Evolutionary conservation across 2,113 vertebrate species (phyloP).

Genomic region (Ancistrus triradiatus): DNA sequence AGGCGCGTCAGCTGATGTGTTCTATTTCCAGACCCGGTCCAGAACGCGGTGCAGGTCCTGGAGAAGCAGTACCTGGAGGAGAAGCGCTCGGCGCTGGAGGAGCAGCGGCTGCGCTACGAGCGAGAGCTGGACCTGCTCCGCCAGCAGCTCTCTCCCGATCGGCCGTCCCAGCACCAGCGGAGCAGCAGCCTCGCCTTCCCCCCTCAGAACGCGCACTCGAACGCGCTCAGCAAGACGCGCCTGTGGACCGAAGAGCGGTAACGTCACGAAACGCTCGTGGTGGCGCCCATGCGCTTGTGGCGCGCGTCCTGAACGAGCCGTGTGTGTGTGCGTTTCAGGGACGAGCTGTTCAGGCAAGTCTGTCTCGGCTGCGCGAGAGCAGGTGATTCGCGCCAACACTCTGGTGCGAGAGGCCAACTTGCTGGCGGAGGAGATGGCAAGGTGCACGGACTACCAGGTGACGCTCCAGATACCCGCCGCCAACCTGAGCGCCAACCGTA

Average conservation of each 20-base stretch:
- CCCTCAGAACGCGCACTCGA: conserved; percentile 61
- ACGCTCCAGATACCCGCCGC: conserved; percentile 95
- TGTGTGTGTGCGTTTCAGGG: conserved; percentile 63
- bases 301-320: too few relatives aligned
- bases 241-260: conserved; percentile 95
- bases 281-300: too few relatives aligned
- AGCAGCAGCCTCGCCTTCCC: conserved; percentile 74
- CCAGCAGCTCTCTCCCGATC: conserved; percentile 87
- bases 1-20: too few relatives aligned
- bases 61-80: conserved; percentile 97
- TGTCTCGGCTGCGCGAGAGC: conserved; percentile 88
- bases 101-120: conserved; percentile 95
- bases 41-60: conserved; percentile 90
- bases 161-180: conserved; percentile 68
- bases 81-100: conserved; percentile 88
- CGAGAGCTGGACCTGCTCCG: conserved; percentile 87
- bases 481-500: conserved; percentile 96
- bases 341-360: conserved; percentile 93
- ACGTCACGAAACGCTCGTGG: too few relatives aligned
- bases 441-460: conserved; percentile 93
- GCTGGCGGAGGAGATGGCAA: conserved; percentile 92
- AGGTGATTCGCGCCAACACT: conserved; percentile 92
- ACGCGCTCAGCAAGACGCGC: conserved; percentile 78
- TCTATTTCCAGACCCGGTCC: conserved; percentile 94
- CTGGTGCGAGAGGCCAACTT: conserved; percentile 96